A percentile compares a stretch with the other conserved stretches of the same genome.
These are phyloP conservation scores for Eupithecia subfuscata DNA, from an alignment of 2,888 invertebrate species.

Conservation along the genomic window DNA sequence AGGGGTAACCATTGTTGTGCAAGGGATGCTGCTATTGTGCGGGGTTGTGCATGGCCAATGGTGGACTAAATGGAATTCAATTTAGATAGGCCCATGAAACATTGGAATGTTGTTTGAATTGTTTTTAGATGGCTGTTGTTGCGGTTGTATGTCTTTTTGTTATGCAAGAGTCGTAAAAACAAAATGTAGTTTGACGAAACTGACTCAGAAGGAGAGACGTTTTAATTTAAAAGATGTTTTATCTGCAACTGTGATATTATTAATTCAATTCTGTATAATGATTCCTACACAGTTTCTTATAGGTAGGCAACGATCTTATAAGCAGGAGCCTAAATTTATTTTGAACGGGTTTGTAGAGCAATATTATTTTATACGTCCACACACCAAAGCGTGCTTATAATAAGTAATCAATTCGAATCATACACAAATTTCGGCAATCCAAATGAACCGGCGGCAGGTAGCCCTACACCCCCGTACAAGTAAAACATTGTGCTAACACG, in stretches of 20 bases:
- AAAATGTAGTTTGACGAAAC: background rate
- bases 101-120: background rate
- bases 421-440: background rate
- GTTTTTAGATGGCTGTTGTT: background rate
- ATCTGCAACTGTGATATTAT: too few relatives aligned
- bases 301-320: too few relatives aligned
- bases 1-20: background rate
- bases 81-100: background rate
- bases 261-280: too few relatives aligned
- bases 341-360: background rate
- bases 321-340: too few relatives aligned
- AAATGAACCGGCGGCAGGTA: background rate
- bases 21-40: constrained; percentile 9
- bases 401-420: background rate
- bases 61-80: background rate
- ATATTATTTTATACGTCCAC: background rate
- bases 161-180: background rate
- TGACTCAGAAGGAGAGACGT: background rate
- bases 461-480: constrained; percentile 1
- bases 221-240: background rate
- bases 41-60: background rate
- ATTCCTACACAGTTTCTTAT: background rate
- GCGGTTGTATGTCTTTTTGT: background rate
- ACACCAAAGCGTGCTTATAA: background rate
- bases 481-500: background rate